These are phyloP conservation scores for Cottus gobio DNA, from an alignment of 2,113 vertebrate species.

Conservation along the genomic window DNA sequence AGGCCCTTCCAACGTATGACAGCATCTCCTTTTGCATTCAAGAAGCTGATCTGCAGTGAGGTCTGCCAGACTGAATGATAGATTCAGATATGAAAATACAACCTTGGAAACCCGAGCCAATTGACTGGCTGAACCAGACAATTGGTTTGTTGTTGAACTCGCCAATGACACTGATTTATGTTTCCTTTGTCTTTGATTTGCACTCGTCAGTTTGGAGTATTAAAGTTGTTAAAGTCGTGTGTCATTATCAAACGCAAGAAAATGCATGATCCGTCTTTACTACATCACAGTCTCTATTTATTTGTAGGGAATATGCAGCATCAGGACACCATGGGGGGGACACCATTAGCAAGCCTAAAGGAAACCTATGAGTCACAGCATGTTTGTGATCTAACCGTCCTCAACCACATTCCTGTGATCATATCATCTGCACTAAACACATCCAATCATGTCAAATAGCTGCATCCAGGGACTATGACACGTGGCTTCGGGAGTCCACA, in stretches of 20 bases:
- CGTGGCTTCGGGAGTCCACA: not conserved
- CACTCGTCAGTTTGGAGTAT: not conserved
- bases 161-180: not conserved
- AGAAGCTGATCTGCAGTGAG: not conserved
- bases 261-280: not conserved
- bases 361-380: constrained; percentile 13
- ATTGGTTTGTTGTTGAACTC: not conserved
- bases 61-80: not conserved
- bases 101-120: not conserved
- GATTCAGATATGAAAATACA: not conserved
- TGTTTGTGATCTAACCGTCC: constrained; percentile 22
- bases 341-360: constrained; percentile 8
- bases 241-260: not conserved
- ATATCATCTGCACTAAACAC: not conserved
- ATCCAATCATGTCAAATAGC: not conserved
- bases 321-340: constrained; percentile 2
- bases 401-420: not conserved
- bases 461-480: not conserved
- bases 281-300: not conserved
- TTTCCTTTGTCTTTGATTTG: not conserved
- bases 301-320: not conserved
- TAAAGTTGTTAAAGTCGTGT: not conserved
- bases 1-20: not conserved
- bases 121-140: not conserved
- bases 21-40: not conserved